phyloP scores from a whole-genome alignment of 2,888 invertebrate species.

The Cremastinae sp. region DNA sequence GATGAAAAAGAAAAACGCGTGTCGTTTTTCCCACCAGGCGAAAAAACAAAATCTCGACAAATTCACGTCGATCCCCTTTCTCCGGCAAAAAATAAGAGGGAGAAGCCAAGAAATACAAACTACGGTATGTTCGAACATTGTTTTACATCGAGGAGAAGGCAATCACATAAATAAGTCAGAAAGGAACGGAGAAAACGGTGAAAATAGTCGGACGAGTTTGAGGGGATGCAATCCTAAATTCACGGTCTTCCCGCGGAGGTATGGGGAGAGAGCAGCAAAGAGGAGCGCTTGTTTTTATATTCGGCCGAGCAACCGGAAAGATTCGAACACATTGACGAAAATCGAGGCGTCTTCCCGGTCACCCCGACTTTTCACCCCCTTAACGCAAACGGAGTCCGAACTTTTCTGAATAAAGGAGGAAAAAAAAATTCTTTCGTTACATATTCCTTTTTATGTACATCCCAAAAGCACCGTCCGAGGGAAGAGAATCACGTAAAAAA shows the following conservation, averaged over 20 bases:
- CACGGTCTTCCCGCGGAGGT: constrained; percentile 71
- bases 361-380: constrained; percentile 27
- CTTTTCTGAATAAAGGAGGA: constrained; percentile 61
- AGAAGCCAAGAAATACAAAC: constrained; percentile 9
- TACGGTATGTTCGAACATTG: constrained; percentile 67
- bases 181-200: constrained; percentile 64
- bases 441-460: constrained; percentile 79
- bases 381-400: constrained; percentile 58
- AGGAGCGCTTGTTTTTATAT: constrained; percentile 63
- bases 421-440: constrained; percentile 71
- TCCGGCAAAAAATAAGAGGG: constrained; percentile 2
- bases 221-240: constrained; percentile 74
- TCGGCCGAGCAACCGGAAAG: constrained; percentile 10
- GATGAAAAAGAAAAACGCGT: constrained; percentile 15
- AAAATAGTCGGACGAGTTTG: constrained; percentile 50
- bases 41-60: constrained; percentile 53
- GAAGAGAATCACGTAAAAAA: constrained; percentile 45
- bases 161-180: constrained; percentile 77
- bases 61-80: constrained; percentile 60
- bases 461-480: constrained; percentile 72
- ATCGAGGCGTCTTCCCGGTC: background rate
- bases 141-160: constrained; percentile 72
- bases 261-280: constrained; percentile 64
- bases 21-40: constrained; percentile 38
- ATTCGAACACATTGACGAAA: background rate